A percentile compares a stretch with the other conserved stretches of the same genome.
phyloP scores from a whole-genome alignment of 2,797 vertebrate genomes.

The Diglossa cyanea region DNA sequence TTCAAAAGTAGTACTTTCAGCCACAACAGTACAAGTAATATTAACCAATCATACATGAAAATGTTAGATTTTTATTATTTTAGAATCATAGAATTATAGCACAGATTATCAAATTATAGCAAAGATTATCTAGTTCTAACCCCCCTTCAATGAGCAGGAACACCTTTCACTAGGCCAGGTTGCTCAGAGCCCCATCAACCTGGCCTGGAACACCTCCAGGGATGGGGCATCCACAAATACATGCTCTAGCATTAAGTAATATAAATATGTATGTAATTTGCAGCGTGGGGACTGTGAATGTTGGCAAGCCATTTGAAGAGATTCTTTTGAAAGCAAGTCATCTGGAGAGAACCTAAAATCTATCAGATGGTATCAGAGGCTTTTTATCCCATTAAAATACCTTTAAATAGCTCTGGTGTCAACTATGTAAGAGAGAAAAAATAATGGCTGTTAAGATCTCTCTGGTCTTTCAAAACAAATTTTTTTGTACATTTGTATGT shows the following conservation, averaged over 20 bases:
- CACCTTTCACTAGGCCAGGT: neutral
- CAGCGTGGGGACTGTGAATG: neutral
- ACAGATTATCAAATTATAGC: no score
- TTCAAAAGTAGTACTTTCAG: neutral
- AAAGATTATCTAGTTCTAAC: neutral
- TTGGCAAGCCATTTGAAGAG: neutral
- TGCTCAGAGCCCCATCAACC: neutral
- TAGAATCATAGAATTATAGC: neutral
- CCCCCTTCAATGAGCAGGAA: neutral
- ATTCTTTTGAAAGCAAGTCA: neutral
- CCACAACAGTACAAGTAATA: neutral
- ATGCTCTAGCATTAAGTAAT: neutral
- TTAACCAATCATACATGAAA: neutral
- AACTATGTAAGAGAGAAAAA: neutral
- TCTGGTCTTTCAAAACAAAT: neutral
- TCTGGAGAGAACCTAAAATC: neutral
- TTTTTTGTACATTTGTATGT: neutral
- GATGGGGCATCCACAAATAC: neutral
- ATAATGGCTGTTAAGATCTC: neutral
- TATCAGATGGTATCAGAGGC: neutral
- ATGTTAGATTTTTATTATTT: neutral
- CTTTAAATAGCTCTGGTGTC: neutral
- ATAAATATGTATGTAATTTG: neutral
- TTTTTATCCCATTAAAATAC: neutral
- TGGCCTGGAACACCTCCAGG: neutral